Evolutionary conservation across 2,888 invertebrate species (phyloP), one percentile per base, ranked within the genome.

Genomic region (Pantelozetes paolii): DNA sequence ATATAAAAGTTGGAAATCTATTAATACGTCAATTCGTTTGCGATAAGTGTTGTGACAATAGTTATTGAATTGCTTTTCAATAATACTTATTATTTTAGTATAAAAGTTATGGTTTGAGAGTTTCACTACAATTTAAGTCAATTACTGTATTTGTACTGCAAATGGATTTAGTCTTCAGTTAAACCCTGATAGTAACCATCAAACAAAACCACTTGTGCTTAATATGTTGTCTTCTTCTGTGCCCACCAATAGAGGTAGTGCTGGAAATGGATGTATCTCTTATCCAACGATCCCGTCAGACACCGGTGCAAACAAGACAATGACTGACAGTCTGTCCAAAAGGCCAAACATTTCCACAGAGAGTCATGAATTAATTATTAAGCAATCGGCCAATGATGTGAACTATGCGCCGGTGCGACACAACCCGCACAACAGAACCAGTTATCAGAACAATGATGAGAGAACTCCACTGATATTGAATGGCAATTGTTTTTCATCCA

Each of bases 401-500:
- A 32, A 32, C n/a, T 64, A 36, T 64, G 62, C 62, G 62, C 62
- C 62, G 62, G 62, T 64, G 62, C 62, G 36, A 20, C 59, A 59
- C 30, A 23, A n/a, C 36, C 45, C 2, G 15, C 45, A 45, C 45
- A 13, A 18, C 15, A 45, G 45, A 45, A 45, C 45, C 23, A 40
- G 62, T 64, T 64, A 64, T 64, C 36, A 36, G 1, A 36, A 20
- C 23, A n/a, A 54, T 54, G 54, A 64, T 36, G 62, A 64, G 36
- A 64, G 62, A 64, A 32, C 32, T 11, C 62, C 62, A 64, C 62
- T 64, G 62, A 64, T 64, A 64, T 8, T 9, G 36, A 64, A 64
- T 36, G 62, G 62, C 62, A 64, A 64, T 64, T 64, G 36, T 64
- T 59, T 6, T 59, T 64, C 62, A 64, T 64, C 62, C 62, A 64